phyloP scores from a whole-genome alignment of 2,797 vertebrate genomes.

The Anomalospiza imberbis region DNA sequence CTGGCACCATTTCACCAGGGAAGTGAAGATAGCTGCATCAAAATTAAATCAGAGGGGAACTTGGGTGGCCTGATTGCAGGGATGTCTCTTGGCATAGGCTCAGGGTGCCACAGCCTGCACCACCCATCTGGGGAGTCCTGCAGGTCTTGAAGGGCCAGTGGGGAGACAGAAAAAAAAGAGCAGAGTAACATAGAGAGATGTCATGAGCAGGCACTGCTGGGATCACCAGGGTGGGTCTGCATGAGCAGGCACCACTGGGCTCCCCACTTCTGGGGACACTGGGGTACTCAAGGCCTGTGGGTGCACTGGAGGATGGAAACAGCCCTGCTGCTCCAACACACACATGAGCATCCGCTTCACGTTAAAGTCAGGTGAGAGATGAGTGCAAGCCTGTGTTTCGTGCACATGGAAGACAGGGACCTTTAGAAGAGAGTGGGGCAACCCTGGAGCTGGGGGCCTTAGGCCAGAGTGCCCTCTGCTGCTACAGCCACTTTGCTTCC shows the following conservation, averaged over 20 bases:
- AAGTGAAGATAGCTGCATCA: not conserved
- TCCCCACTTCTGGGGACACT: not conserved
- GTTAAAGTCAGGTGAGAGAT: not conserved
- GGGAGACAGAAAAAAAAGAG: not conserved
- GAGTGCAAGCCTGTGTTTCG: not conserved
- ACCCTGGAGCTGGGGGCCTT: not conserved
- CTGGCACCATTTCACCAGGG: not conserved
- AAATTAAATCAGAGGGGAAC: not conserved
- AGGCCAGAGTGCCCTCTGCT: not conserved
- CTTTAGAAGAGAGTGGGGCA: not conserved
- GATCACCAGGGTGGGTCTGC: no score
- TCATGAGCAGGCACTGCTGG: not conserved
- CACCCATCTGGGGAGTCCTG: not conserved
- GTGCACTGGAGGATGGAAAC: not conserved
- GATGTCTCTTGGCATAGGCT: not conserved
- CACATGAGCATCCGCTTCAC: rapidly evolving
- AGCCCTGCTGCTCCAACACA: not conserved
- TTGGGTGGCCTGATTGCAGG: not conserved
- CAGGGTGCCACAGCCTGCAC: not conserved
- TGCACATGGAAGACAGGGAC: not conserved
- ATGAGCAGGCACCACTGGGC: not conserved
- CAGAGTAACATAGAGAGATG: not conserved
- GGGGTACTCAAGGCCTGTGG: not conserved
- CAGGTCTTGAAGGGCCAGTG: not conserved
- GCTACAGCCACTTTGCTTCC: not conserved